A percentile compares a stretch with the other conserved stretches of the same genome.
Conservation (phyloP, 2,113 vertebrate species). For the Ceuthmochares aereus region DNA sequence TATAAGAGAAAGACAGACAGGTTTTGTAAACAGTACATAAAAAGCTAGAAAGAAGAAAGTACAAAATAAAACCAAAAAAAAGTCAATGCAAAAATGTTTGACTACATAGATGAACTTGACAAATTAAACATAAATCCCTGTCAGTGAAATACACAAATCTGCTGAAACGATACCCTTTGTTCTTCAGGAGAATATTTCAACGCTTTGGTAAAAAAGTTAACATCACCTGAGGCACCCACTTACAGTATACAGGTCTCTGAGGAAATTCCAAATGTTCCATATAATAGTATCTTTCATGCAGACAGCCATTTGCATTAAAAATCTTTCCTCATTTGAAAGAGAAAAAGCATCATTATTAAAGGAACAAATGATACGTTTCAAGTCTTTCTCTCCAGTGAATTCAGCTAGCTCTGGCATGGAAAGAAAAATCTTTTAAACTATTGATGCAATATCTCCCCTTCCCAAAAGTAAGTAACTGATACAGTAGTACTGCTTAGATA, state of each 20-base stretch:
- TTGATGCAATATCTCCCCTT: not conserved
- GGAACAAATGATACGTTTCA: not conserved
- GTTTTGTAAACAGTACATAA: not conserved
- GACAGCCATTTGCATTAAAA: constrained; percentile 26
- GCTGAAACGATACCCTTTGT: not conserved
- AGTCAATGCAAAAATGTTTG: not conserved
- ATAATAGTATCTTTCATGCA: not conserved
- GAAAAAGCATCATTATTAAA: constrained; percentile 21
- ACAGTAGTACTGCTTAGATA: not conserved
- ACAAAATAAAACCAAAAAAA: not conserved
- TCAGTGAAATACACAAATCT: not conserved
- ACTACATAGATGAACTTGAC: not conserved
- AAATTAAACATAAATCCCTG: not conserved
- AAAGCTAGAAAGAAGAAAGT: not conserved
- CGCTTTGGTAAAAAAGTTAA: not conserved
- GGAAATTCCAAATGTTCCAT: not conserved
- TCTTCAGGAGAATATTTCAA: not conserved
- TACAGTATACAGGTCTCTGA: not conserved
- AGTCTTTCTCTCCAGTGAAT: constrained; percentile 15
- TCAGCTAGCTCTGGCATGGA: not conserved
- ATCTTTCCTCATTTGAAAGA: constrained; percentile 25
- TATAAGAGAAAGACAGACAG: not conserved
- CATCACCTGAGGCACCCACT: not conserved
- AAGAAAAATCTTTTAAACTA: not conserved
- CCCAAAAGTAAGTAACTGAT: not conserved